phyloP scores from a whole-genome alignment of 2,797 vertebrate species.

The Sphenodon punctatus region DNA sequence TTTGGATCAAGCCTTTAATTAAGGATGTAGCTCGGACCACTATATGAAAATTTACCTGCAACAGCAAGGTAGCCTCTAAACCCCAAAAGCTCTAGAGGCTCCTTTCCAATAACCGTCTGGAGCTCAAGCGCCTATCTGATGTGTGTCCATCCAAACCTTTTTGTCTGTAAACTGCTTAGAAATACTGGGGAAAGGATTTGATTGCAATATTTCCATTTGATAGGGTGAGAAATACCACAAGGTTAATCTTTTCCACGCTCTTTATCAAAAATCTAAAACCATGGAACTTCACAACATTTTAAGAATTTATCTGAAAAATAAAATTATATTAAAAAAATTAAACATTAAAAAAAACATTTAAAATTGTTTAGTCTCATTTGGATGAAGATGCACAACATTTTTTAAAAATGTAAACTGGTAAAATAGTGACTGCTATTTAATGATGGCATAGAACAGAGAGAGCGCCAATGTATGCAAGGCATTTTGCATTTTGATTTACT shows the following conservation, averaged over 20 bases:
- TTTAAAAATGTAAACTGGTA: background rate
- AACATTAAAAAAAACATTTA: background rate
- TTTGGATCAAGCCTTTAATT: background rate
- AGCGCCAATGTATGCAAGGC: fast-evolving
- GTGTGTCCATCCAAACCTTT: background rate
- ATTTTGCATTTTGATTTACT: background rate
- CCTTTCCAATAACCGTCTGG: background rate
- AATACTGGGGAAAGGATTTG: too few species aligned
- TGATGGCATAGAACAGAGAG: background rate
- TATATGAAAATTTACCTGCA: background rate
- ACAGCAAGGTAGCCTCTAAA: background rate
- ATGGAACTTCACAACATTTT: background rate
- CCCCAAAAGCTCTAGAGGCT: background rate
- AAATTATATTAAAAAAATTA: background rate
- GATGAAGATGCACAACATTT: background rate
- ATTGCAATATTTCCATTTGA: background rate
- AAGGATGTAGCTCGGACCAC: background rate
- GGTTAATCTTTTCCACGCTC: fast-evolving
- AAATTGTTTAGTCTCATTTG: background rate
- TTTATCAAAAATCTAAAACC: too few species aligned
- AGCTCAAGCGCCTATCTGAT: background rate
- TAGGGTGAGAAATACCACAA: background rate
- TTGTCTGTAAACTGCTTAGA: background rate
- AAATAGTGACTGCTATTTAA: fast-evolving
- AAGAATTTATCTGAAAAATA: too few species aligned